Evolutionary conservation across 2,797 vertebrate genomes (phyloP).

Genomic region (Gobio occitaniae): DNA sequence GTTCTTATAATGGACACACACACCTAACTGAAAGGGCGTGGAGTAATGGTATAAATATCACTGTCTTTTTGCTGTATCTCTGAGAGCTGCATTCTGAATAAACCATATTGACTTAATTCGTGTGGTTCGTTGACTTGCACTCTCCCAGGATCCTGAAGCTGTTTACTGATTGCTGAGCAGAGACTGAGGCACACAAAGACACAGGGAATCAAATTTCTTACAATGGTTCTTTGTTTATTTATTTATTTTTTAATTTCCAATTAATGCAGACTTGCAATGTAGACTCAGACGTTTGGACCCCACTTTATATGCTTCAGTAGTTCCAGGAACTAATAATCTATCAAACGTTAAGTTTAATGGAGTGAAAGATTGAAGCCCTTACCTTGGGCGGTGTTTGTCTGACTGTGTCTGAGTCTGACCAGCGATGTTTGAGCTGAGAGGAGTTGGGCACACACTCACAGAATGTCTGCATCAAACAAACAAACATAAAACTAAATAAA

Average conservation of each 20-base stretch:
- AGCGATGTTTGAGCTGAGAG: slow-evolving; percentile 83
- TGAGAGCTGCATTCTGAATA: too few species aligned
- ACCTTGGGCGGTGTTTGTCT: slow-evolving; percentile 82
- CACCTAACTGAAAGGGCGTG: too few species aligned
- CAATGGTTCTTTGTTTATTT: not conserved
- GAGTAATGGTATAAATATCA: too few species aligned
- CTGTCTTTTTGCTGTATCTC: too few species aligned
- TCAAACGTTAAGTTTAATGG: slow-evolving; percentile 7
- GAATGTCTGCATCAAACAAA: slow-evolving; percentile 83
- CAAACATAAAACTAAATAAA: slow-evolving; percentile 67
- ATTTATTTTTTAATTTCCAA: not conserved
- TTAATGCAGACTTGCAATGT: not conserved
- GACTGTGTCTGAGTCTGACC: slow-evolving; percentile 83
- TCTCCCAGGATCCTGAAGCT: too few species aligned
- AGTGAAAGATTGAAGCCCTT: slow-evolving; percentile 67
- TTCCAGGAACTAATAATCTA: slow-evolving; percentile 23
- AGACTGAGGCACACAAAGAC: too few species aligned
- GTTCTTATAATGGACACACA: too few species aligned
- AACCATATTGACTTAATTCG: too few species aligned
- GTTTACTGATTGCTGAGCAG: too few species aligned
- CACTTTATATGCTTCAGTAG: not conserved
- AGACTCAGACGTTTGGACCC: not conserved
- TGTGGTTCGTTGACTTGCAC: too few species aligned
- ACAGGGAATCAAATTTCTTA: too few species aligned
- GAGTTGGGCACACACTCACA: slow-evolving; percentile 83